A percentile compares a stretch with the other conserved stretches of the same genome.
Evolutionary conservation across 1,140 invertebrate genomes (phyloP).

Genomic region (Drosophila watanabei): DNA sequence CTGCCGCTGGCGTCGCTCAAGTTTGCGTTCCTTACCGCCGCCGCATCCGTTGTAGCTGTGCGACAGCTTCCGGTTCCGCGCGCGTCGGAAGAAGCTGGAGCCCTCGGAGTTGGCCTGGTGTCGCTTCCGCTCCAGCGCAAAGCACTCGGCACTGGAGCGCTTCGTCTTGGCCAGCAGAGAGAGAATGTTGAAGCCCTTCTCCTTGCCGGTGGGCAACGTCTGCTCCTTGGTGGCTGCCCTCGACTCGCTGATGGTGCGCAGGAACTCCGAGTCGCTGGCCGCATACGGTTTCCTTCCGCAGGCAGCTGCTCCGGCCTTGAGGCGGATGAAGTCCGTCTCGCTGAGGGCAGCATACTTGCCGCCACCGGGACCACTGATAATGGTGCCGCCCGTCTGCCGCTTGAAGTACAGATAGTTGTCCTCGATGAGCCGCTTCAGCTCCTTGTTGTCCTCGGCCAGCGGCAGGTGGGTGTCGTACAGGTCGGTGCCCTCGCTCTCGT

Average conservation of each 20-base stretch:
- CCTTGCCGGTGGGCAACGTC: conserved; percentile 48
- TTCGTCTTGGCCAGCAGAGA: conserved; percentile 76
- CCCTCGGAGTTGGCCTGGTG: conserved; percentile 78
- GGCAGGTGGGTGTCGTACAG: conserved; percentile 77
- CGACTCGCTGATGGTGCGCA: conserved; percentile 64
- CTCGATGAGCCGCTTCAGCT: conserved; percentile 84
- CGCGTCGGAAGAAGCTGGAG: conserved; percentile 73
- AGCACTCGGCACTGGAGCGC: conserved; percentile 78
- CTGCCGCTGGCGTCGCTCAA: conserved; percentile 68
- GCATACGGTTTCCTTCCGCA: conserved; percentile 66
- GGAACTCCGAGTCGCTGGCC: conserved; percentile 81
- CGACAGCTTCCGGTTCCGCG: conserved; percentile 79
- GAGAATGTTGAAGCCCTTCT: conserved; percentile 78
- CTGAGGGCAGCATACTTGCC: conserved; percentile 74
- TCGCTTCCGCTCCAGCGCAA: conserved; percentile 75
- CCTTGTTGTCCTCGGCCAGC: conserved; percentile 84
- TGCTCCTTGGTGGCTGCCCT: conserved; percentile 38
- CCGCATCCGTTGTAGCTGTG: conserved; percentile 82
- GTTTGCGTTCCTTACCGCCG: conserved; percentile 66
- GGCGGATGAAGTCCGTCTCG: conserved; percentile 81
- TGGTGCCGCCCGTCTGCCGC: conserved; percentile 61
- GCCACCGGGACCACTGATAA: conserved; percentile 17
- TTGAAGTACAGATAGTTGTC: conserved; percentile 85
- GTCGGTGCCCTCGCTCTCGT: conserved; percentile 79
- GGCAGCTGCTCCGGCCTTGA: conserved; percentile 61